Evolutionary conservation across 2,113 vertebrate species (phyloP).

Genomic region (Thinocorus orbignyianus): DNA sequence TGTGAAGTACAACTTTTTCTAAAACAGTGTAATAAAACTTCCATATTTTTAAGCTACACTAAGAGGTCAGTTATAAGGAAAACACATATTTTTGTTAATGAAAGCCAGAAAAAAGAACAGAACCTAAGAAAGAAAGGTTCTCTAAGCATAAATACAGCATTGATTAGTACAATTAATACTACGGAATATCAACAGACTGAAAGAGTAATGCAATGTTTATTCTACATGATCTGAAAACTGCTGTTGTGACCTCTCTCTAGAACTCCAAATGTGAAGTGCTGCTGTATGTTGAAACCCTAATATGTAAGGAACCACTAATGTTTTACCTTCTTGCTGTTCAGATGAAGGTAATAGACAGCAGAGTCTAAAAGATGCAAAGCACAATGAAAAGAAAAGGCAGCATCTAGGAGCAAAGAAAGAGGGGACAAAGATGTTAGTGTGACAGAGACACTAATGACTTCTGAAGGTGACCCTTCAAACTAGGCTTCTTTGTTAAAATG

Average conservation of each 20-base stretch:
- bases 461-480: neutral
- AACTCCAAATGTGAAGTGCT: neutral
- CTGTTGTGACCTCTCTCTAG: neutral
- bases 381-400: slow-evolving; percentile 73
- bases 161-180: neutral
- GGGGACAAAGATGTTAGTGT: slow-evolving; percentile 61
- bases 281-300: neutral
- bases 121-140: neutral
- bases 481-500: neutral
- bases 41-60: neutral
- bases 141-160: neutral
- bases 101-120: neutral
- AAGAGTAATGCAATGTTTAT: neutral
- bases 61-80: neutral
- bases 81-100: neutral
- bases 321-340: slow-evolving; percentile 75
- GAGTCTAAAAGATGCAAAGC: slow-evolving; percentile 72
- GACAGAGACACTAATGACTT: neutral
- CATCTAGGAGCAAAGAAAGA: slow-evolving; percentile 76
- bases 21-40: neutral
- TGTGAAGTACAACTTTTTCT: neutral
- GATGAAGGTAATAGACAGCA: slow-evolving; percentile 70
- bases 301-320: neutral
- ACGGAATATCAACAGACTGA: neutral
- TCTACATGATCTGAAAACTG: neutral